Base-by-base conservation (phyloP, 2,113 vertebrate species). In the Ciconia maguari region DNA sequence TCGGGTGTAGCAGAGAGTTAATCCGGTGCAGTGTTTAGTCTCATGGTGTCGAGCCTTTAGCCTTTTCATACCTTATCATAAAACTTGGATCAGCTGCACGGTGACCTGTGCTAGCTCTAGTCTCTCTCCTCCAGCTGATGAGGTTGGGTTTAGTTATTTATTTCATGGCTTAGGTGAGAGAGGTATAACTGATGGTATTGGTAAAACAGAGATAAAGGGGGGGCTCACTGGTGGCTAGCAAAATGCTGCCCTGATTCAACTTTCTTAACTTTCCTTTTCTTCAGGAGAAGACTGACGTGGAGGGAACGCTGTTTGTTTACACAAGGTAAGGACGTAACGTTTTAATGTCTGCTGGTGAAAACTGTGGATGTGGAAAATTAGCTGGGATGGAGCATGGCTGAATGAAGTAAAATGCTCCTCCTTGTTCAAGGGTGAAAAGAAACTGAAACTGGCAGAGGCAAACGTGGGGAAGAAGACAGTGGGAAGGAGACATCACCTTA, bases 211-310 rank as follows among this genome's bases (percentile, higher is more conserved):
- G 60, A 34, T 36, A 48, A 34, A 27, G 30, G 3, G 7, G 36
- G 26, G 7, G 7, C 32, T 90, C n/a, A 2, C 18, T 69, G 74
- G 3, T 71, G 27, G 44, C 54, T 38, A 42, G 61, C 70, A 79
- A 71, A 92, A 85, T 0, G 0, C 55, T 72, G 54, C 51, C 42
- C 82, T 85, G 22, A 36, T 83, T 90, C 34, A 95, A 29, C 62
- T 85, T 64, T 29, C 46, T 93, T 30, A 46, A 58, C 87, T 70
- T 96, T 92, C 77, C 65, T 88, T 97, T 79, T 87, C 79, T 96
- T 85, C 94, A 99, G 99, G 99, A 99, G 96, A 99, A 99, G 98
- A 99, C 99, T 2, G 99, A 99, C 18, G 99, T 99, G 91, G 99
- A 99, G 96, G 99, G 99, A 75, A 99, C 99, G 0, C 97, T 99